Evolutionary conservation across 2,113 vertebrate species (phyloP).

Genomic region (Ascaphus truei): DNA sequence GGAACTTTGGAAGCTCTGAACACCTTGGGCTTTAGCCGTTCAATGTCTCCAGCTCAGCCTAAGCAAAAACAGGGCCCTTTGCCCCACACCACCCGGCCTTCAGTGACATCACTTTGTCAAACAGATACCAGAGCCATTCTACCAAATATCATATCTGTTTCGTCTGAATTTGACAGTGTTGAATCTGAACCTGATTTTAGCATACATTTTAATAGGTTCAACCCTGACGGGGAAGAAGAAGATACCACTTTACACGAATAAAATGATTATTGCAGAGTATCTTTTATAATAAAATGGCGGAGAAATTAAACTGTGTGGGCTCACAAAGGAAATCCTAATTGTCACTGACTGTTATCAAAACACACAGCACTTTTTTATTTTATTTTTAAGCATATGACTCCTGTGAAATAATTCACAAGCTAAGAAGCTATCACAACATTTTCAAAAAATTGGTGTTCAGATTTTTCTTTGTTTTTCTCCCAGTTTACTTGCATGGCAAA

Average conservation of each 20-base stretch:
- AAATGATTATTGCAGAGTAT: constrained; percentile 47
- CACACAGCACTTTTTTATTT: not conserved
- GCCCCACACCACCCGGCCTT: constrained; percentile 51
- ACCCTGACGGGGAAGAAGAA: constrained; percentile 83
- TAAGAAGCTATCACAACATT: too few relatives aligned
- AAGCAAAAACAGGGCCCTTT: constrained; percentile 65
- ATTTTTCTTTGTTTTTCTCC: too few relatives aligned
- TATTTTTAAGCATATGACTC: constrained; percentile 49
- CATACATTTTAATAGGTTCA: constrained; percentile 77
- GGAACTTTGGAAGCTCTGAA: constrained; percentile 89
- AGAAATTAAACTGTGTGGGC: constrained; percentile 37
- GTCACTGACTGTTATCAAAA: too few relatives aligned
- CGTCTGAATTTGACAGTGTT: constrained; percentile 55
- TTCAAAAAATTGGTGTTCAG: too few relatives aligned
- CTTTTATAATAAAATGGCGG: constrained; percentile 50
- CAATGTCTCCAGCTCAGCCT: constrained; percentile 62
- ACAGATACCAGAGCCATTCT: constrained; percentile 55
- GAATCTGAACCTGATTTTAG: constrained; percentile 68
- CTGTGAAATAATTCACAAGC: too few relatives aligned
- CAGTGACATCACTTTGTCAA: constrained; percentile 50
- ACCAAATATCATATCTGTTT: constrained; percentile 42
- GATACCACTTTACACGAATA: constrained; percentile 76
- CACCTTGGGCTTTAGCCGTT: constrained; percentile 73
- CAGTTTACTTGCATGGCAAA: too few relatives aligned
- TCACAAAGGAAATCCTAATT: too few relatives aligned